Percentiles rank a stretch among this genome's conserved stretches.
Conservation (phyloP, 2,113 vertebrate genomes). For the Cyanoramphus novaezelandiae region DNA sequence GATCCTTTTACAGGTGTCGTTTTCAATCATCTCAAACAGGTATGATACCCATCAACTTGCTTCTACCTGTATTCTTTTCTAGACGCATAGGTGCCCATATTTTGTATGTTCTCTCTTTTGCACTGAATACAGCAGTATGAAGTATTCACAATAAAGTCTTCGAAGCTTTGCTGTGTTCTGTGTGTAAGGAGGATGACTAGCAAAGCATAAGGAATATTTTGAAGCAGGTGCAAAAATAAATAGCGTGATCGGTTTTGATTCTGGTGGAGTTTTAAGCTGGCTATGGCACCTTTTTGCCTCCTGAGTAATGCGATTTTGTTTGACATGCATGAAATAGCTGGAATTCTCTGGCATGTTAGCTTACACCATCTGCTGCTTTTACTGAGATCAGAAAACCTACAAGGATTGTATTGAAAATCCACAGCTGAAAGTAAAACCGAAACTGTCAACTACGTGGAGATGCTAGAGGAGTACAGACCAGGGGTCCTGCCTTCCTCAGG, state of each 20-base stretch:
- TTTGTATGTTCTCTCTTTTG: neutral
- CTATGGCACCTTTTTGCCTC: neutral
- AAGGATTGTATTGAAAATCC: neutral
- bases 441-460: neutral
- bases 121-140: neutral
- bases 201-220: neutral
- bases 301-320: neutral
- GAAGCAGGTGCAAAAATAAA: neutral
- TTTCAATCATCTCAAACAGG: slow-evolving; percentile 90
- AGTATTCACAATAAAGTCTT: neutral
- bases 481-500: neutral
- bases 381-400: neutral
- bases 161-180: neutral
- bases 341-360: neutral
- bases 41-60: slow-evolving; percentile 41
- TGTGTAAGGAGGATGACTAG: neutral
- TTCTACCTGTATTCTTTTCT: neutral
- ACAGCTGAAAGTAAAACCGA: neutral
- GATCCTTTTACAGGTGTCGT: slow-evolving; percentile 83
- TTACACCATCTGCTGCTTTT: neutral
- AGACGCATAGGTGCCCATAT: accelerated
- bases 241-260: neutral
- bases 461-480: neutral
- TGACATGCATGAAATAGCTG: neutral
- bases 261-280: neutral